Evolutionary conservation across 2,113 vertebrate genomes (phyloP).

Genomic region (Silurus glanis): DNA sequence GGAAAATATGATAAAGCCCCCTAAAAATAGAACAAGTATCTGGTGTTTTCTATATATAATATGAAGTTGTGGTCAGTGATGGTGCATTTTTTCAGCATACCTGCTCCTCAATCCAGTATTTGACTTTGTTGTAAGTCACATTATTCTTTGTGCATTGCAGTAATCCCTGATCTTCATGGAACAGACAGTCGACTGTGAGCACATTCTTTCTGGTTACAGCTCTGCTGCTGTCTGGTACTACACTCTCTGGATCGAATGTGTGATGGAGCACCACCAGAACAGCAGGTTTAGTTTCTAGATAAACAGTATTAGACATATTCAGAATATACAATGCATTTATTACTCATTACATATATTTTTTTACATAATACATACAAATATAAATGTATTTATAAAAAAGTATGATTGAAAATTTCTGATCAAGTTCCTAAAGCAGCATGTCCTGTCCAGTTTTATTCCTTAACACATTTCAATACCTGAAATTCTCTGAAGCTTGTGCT

Average conservation of each 20-base stretch:
- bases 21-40: too few species aligned
- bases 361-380: too few species aligned
- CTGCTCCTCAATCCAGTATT: too few species aligned
- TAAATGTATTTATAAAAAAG: too few species aligned
- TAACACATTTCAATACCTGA: neutral
- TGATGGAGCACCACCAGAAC: conserved; percentile 21
- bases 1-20: too few species aligned
- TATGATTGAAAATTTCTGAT: too few species aligned
- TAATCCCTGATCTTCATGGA: neutral
- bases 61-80: too few species aligned
- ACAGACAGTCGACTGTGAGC: conserved; percentile 55
- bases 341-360: neutral
- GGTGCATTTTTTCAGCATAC: too few species aligned
- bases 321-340: neutral
- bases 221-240: conserved; percentile 10
- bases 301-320: neutral
- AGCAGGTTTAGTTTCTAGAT: conserved; percentile 20
- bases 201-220: neutral
- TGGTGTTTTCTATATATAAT: too few species aligned
- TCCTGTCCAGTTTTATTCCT: neutral
- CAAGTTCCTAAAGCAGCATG: too few species aligned
- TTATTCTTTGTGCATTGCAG: neutral
- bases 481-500: neutral
- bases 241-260: neutral
- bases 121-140: too few species aligned